These are phyloP conservation scores for Xiphophorus maculatus DNA, from an alignment of 2,113 vertebrate species.

Conservation along the genomic window DNA sequence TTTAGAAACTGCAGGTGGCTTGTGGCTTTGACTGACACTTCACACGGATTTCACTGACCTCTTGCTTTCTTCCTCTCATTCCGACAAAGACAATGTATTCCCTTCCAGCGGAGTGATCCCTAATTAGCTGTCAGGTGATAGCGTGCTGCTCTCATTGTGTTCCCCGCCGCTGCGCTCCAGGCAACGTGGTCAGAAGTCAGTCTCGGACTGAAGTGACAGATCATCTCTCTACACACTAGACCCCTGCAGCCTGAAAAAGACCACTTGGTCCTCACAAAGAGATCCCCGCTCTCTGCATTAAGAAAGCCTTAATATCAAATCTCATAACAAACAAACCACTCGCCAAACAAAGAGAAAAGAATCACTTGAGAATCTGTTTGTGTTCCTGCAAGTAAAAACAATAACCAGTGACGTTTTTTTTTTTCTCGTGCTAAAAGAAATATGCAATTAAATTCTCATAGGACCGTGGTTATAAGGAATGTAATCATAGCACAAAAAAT, in stretches of 20 bases:
- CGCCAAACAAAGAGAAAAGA: slow-evolving; percentile 48
- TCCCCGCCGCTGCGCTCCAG: slow-evolving; percentile 65
- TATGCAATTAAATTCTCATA: neutral
- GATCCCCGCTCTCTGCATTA: slow-evolving; percentile 62
- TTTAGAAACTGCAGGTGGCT: slow-evolving; percentile 60
- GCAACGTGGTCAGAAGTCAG: slow-evolving; percentile 75
- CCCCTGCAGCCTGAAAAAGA: slow-evolving; percentile 71
- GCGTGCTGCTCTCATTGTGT: slow-evolving; percentile 69
- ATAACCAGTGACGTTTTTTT: slow-evolving; percentile 19
- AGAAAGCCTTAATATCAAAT: slow-evolving; percentile 65
- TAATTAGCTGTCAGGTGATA: slow-evolving; percentile 83
- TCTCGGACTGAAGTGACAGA: slow-evolving; percentile 72
- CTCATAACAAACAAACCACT: slow-evolving; percentile 67
- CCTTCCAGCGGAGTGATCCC: slow-evolving; percentile 77
- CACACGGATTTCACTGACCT: slow-evolving; percentile 72
- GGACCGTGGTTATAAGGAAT: neutral
- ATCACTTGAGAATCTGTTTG: slow-evolving; percentile 46
- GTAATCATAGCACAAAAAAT: no score
- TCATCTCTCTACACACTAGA: slow-evolving; percentile 65
- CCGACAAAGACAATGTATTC: slow-evolving; percentile 77
- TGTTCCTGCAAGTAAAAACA: slow-evolving; percentile 58
- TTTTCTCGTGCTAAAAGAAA: slow-evolving; percentile 12
- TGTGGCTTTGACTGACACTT: slow-evolving; percentile 76
- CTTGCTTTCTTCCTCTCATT: slow-evolving; percentile 68
- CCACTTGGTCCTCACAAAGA: slow-evolving; percentile 78